Conservation (phyloP, 2,888 invertebrate genomes). For the Leptopilina myrica region DNA sequence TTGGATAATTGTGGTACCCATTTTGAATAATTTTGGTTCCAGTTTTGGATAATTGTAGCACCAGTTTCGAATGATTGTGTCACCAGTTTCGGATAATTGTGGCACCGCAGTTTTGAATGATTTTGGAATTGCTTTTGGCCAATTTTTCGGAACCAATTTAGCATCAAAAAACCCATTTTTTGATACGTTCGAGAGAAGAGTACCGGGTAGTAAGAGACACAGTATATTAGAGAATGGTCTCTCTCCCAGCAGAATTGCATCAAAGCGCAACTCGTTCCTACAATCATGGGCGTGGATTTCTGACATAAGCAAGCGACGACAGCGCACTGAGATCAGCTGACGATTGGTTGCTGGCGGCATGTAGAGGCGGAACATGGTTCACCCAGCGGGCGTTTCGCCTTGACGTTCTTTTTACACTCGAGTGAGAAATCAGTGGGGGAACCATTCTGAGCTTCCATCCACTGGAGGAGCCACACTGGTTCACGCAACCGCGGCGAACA, state of each 20-base stretch:
- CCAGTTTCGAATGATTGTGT: too few species aligned
- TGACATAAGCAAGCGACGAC: conserved; percentile 18
- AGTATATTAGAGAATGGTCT: background rate
- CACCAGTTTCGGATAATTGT: too few species aligned
- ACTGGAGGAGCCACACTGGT: conserved; percentile 68
- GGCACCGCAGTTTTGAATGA: too few species aligned
- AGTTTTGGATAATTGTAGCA: too few species aligned
- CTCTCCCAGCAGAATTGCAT: background rate
- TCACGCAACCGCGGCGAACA: conserved; percentile 75
- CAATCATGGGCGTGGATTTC: conserved; percentile 30
- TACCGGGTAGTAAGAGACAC: too few species aligned
- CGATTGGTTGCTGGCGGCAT: conserved; percentile 37
- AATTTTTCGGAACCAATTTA: too few species aligned
- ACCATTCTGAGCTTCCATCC: conserved; percentile 59
- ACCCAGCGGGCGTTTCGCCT: conserved; percentile 47
- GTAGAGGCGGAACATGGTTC: conserved; percentile 42
- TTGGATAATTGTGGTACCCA: too few species aligned
- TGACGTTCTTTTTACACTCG: conserved; percentile 48
- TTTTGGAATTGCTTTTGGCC: too few species aligned
- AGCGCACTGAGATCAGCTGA: conserved; percentile 29
- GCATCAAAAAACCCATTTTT: too few species aligned
- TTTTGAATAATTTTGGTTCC: too few species aligned
- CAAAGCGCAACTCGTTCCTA: background rate
- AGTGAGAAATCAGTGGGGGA: conserved; percentile 48
- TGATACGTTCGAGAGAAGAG: too few species aligned